phyloP scores from a whole-genome alignment of 2,797 vertebrate species.

The Siniperca scherzeri region DNA sequence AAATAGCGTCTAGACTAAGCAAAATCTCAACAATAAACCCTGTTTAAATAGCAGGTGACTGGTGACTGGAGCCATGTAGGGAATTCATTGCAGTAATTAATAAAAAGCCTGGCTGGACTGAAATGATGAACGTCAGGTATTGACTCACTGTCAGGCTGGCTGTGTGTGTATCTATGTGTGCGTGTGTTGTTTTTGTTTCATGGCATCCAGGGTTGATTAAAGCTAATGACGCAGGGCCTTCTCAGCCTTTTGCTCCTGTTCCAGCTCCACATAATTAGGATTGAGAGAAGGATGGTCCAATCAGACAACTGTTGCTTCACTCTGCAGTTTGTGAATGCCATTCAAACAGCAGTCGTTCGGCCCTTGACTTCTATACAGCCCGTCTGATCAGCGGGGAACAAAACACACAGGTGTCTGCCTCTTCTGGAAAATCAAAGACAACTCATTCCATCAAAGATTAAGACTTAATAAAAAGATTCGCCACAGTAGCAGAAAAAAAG shows the following conservation, averaged over 20 bases:
- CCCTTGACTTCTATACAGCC: slow-evolving; percentile 13
- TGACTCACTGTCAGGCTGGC: slow-evolving; percentile 74
- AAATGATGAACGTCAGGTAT: slow-evolving; percentile 84
- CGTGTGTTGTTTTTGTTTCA: slow-evolving; percentile 50
- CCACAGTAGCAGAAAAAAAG: slow-evolving; percentile 5
- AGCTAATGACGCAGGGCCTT: slow-evolving; percentile 65
- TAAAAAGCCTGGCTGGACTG: slow-evolving; percentile 76
- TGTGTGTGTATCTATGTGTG: background rate
- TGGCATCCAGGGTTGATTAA: slow-evolving; percentile 67
- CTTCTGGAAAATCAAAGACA: slow-evolving; percentile 44
- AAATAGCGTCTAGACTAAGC: slow-evolving; percentile 54
- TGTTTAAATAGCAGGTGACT: slow-evolving; percentile 65
- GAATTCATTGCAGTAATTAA: slow-evolving; percentile 85
- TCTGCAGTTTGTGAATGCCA: slow-evolving; percentile 32
- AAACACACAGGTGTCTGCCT: slow-evolving; percentile 7
- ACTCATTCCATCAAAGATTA: slow-evolving; percentile 47
- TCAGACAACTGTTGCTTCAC: slow-evolving; percentile 58
- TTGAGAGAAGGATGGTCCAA: slow-evolving; percentile 60
- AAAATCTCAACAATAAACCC: slow-evolving; percentile 58
- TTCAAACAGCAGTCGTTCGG: slow-evolving; percentile 17
- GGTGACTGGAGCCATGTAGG: slow-evolving; percentile 57
- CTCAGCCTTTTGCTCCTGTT: slow-evolving; percentile 63
- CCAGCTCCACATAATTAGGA: slow-evolving; percentile 65
- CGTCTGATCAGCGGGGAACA: slow-evolving; percentile 1
- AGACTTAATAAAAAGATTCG: slow-evolving; percentile 16